phyloP scores from a whole-genome alignment of 53 echinoderm and acorn worm species.

The Hippasteria phrygiana region DNA sequence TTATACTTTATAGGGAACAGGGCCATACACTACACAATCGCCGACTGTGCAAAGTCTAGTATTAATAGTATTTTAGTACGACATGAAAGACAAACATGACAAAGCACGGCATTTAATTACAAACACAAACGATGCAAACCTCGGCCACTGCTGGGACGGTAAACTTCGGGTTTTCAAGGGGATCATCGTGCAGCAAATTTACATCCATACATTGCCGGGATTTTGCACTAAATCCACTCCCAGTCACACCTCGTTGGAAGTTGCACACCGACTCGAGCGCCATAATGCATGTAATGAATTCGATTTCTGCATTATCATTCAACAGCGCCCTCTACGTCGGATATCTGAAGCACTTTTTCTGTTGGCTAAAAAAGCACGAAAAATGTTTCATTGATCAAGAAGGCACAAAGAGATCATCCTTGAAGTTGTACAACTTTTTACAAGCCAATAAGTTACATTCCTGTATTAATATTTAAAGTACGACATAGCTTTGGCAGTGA shows the following conservation, averaged over 20 bases:
- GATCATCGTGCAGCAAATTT: conserved; percentile 77
- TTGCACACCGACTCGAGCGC: conserved; percentile 81
- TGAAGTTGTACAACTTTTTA: too few species aligned
- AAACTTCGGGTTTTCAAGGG: conserved; percentile 80
- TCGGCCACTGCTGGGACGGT: conserved; percentile 88
- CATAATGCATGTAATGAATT: conserved; percentile 59
- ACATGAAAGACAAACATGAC: neutral
- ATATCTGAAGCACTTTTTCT: too few species aligned
- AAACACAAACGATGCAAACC: conserved; percentile 51
- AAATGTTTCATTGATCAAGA: too few species aligned
- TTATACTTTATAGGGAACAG: too few species aligned
- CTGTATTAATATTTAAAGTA: too few species aligned
- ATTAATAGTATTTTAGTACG: neutral
- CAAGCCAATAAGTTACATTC: too few species aligned
- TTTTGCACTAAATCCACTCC: conserved; percentile 63
- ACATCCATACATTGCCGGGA: conserved; percentile 57
- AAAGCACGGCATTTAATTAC: neutral
- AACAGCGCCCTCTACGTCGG: neutral
- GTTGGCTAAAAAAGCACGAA: too few species aligned
- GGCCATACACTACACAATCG: too few species aligned
- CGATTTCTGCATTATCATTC: conserved; percentile 31
- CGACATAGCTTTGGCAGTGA: too few species aligned
- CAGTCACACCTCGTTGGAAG: conserved; percentile 42
- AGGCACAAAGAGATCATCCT: too few species aligned
- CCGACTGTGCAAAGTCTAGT: too few species aligned